These are phyloP conservation scores for Cydia strobilella DNA, from an alignment of 1,140 invertebrate species.

Conservation along the genomic window DNA sequence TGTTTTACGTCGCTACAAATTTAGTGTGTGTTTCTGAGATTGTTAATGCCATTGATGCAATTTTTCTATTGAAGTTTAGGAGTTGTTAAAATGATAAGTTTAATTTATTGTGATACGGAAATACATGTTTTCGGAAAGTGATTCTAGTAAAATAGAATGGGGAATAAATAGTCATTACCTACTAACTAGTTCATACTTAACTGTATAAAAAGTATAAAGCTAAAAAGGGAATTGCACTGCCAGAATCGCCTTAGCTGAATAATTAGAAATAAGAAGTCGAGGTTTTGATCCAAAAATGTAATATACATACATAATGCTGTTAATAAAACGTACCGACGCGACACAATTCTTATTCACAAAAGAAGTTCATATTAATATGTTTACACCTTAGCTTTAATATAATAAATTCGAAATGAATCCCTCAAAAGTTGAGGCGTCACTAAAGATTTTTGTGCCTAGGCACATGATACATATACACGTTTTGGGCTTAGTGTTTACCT, in stretches of 20 bases:
- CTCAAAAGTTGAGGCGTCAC: constrained; percentile 56
- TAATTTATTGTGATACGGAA: not conserved
- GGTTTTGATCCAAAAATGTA: constrained; percentile 72
- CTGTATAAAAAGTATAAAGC: too few relatives aligned
- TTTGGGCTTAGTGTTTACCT: constrained; percentile 5
- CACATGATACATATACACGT: constrained; percentile 9
- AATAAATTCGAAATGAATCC: constrained; percentile 77
- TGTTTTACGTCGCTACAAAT: not conserved
- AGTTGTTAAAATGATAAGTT: not conserved
- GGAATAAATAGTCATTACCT: too few relatives aligned
- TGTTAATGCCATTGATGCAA: constrained; percentile 7
- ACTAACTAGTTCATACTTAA: too few relatives aligned
- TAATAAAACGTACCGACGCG: constrained; percentile 73
- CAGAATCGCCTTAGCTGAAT: not conserved
- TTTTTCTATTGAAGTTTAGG: not conserved
- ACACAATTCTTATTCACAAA: constrained; percentile 74
- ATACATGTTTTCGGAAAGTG: constrained; percentile 2
- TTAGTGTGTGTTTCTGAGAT: not conserved
- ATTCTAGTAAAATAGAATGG: not conserved
- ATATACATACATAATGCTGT: constrained; percentile 63
- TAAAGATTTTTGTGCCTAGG: constrained; percentile 22
- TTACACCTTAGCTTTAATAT: constrained; percentile 70
- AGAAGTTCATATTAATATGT: constrained; percentile 49
- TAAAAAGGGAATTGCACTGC: not conserved
- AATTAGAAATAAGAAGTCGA: constrained; percentile 42